Conservation (phyloP, 1,140 invertebrate genomes). For the Drosophila parabipectinata region DNA sequence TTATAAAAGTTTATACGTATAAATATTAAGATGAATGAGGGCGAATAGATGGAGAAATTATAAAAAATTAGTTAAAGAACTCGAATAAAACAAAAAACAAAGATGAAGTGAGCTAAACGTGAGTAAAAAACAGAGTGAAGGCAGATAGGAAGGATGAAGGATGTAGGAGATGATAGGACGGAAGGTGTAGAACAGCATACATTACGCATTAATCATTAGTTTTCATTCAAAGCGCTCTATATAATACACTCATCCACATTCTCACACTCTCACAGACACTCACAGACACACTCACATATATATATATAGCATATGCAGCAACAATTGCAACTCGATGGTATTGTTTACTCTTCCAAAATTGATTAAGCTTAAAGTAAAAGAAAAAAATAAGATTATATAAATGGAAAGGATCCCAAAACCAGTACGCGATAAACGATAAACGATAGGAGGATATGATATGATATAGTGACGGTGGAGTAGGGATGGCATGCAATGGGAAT, state of each 20-base stretch:
- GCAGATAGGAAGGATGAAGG: slow-evolving; percentile 36
- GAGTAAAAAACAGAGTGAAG: slow-evolving; percentile 46
- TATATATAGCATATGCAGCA: slow-evolving; percentile 73
- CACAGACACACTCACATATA: slow-evolving; percentile 16
- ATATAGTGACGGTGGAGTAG: slow-evolving; percentile 44
- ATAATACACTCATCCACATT: slow-evolving; percentile 52
- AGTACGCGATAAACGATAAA: slow-evolving; percentile 21
- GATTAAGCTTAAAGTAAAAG: slow-evolving; percentile 77
- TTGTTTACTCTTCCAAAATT: slow-evolving; percentile 83
- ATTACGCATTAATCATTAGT: slow-evolving; percentile 77
- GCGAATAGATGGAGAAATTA: slow-evolving; percentile 52
- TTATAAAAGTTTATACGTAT: slow-evolving; percentile 83
- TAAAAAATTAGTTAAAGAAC: slow-evolving; percentile 82
- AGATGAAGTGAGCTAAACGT: slow-evolving; percentile 50
- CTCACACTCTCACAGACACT: slow-evolving; percentile 40
- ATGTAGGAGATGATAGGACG: slow-evolving; percentile 2
- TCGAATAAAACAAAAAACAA: slow-evolving; percentile 62
- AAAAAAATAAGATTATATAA: not conserved
- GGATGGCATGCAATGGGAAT: slow-evolving; percentile 34
- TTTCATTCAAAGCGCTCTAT: slow-evolving; percentile 76
- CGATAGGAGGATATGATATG: slow-evolving; percentile 10
- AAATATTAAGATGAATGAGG: slow-evolving; percentile 63
- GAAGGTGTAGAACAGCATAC: slow-evolving; percentile 69
- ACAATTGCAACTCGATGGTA: slow-evolving; percentile 80
- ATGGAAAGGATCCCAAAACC: slow-evolving; percentile 39